Base-by-base conservation (phyloP, 2,888 invertebrate genomes). In the Drosophila emarginata region DNA sequence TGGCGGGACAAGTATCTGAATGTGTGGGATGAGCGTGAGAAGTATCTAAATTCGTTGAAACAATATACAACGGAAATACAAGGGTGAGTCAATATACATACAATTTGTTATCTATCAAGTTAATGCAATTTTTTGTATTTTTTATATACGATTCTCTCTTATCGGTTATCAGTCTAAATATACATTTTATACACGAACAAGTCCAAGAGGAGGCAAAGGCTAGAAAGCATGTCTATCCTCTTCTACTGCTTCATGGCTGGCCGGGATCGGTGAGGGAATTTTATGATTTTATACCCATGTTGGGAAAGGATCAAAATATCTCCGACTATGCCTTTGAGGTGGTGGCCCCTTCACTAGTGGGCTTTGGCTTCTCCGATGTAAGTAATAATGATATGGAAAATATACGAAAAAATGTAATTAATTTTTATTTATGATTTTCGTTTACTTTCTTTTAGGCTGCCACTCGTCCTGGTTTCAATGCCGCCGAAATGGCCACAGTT, bases 191-290 rank as follows among this genome's bases (percentile, higher is more conserved):
- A 64, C 96, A 94, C 83, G 80, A 87, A 11, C 85, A 85, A 9
- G 90, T 87, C 28, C 93, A 94, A 0, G 94, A 94, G 70, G 90
- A 68, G 70, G 91, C 72, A 64, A 90, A 74, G 63, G 78, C 72
- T 37, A 79, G 66, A 63, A 88, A 92, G 40, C 91, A 91, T 67
- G 93, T 94, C 4, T 82, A 95, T 1, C 96, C 97, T 0, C 71
- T 97, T 11, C 89, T 97, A 6, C 67, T 97, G 63, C 90, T 96
- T 2, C 97, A 97, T 77, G 97, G 97, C n/a, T 97, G 97, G 97
- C 97, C 97, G 0, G 96, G 97, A 2, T 96, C 96, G 0, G 91
- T 97, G 14, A 93, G 95, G 3, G 97, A 97, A 90, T 97, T 96
- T 90, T 95, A 95, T 87, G 95, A 95, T 64, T 90, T 96, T 15